phyloP scores from a whole-genome alignment of 1,140 invertebrate species.

The Tigriopus japonicus region DNA sequence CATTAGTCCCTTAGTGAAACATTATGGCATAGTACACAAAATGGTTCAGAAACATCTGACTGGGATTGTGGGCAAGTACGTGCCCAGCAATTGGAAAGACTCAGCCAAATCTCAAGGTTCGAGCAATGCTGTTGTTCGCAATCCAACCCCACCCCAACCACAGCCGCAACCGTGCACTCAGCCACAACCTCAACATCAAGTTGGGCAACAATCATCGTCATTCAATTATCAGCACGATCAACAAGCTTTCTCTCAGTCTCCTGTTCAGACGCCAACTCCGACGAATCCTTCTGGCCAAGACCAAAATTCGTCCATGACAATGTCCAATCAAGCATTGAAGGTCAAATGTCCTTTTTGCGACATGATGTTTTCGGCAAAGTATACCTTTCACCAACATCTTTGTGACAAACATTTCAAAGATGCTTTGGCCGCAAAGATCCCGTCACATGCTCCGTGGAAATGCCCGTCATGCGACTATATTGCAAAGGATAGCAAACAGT shows the following conservation, averaged over 20 bases:
- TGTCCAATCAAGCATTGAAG: background rate
- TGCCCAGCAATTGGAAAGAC: background rate
- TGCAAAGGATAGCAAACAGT: conserved; percentile 8
- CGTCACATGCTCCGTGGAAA: background rate
- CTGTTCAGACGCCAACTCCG: background rate
- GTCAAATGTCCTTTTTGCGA: conserved; percentile 14
- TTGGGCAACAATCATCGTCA: background rate
- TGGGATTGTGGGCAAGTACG: conserved; percentile 8
- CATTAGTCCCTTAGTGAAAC: background rate
- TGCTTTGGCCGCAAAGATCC: background rate
- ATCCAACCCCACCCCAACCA: background rate
- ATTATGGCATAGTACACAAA: conserved; percentile 8
- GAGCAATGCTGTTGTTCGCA: background rate
- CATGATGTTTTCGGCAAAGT: conserved; percentile 1
- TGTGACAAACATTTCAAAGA: conserved; percentile 15
- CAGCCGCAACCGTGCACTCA: background rate
- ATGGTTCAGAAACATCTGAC: background rate
- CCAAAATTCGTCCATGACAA: background rate
- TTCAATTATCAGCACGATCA: too few species aligned
- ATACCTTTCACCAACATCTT: conserved; percentile 10
- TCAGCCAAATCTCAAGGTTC: too few species aligned
- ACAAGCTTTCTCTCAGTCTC: background rate
- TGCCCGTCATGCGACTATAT: conserved; percentile 4
- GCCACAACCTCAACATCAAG: background rate
- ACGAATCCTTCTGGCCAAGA: background rate